Percentiles rank a stretch among this genome's conserved stretches.
These are phyloP conservation scores for Sander lucioperca DNA, from an alignment of 2,113 vertebrate species.

Conservation along the genomic window DNA sequence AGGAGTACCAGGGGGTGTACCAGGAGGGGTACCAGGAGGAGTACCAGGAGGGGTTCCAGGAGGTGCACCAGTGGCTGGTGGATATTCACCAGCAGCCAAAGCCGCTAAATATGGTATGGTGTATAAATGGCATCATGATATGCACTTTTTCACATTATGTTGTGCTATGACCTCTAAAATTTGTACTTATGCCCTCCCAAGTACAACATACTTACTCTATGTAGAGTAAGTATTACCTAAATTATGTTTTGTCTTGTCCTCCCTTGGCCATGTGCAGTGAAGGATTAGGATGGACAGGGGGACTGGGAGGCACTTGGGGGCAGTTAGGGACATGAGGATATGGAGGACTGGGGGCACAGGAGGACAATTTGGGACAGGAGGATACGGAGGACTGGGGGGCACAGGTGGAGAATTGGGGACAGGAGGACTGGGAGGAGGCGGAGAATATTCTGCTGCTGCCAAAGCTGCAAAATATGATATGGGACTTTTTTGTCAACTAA, in stretches of 20 bases:
- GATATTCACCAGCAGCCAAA: slow-evolving; percentile 66
- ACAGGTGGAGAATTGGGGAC: no score
- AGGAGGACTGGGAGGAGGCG: background rate
- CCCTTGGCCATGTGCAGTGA: background rate
- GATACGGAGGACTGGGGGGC: no score
- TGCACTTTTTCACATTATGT: background rate
- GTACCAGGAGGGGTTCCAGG: slow-evolving; percentile 45
- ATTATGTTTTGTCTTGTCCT: background rate
- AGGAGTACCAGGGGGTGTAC: slow-evolving; percentile 47
- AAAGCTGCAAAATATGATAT: slow-evolving; percentile 65
- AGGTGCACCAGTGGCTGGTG: slow-evolving; percentile 28
- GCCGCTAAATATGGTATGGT: slow-evolving; percentile 72
- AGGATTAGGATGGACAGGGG: slow-evolving; percentile 1
- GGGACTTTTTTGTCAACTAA: background rate
- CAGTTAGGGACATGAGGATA: no score
- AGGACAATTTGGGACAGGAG: background rate
- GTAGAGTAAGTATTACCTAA: background rate
- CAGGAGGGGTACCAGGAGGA: slow-evolving; percentile 39
- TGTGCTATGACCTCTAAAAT: background rate
- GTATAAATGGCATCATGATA: background rate
- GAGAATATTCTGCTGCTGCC: slow-evolving; percentile 42
- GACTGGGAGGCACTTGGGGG: background rate
- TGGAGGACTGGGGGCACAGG: slow-evolving; percentile 7
- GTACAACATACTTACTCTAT: background rate
- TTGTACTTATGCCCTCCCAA: background rate